Conservation (phyloP, 2,888 invertebrate species). For the Drosophila recens region DNA sequence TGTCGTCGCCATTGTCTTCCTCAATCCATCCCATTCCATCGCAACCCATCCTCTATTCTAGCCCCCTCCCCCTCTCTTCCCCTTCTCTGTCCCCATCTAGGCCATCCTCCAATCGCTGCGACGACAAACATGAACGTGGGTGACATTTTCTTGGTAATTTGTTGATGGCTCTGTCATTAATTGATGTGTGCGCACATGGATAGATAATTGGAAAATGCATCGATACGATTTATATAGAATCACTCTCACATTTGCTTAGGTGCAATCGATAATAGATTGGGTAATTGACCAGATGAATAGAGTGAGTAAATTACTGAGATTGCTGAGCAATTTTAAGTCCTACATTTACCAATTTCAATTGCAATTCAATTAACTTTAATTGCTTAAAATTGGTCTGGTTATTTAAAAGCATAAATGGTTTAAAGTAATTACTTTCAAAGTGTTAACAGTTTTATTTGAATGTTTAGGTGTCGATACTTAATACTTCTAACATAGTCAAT, state of each 20-base stretch:
- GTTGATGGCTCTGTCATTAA: constrained; percentile 59
- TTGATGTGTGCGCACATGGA: constrained; percentile 30
- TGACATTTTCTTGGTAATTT: constrained; percentile 63
- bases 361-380: too few species aligned
- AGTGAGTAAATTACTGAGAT: constrained; percentile 8
- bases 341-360: background rate
- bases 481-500: too few species aligned
- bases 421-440: background rate
- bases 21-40: constrained; percentile 6
- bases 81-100: too few species aligned
- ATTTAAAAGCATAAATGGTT: background rate
- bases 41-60: background rate
- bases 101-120: constrained; percentile 1
- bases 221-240: constrained; percentile 14
- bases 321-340: background rate
- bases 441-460: too few species aligned
- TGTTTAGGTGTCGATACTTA: too few species aligned
- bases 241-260: constrained; percentile 8
- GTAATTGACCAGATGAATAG: constrained; percentile 3
- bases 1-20: constrained; percentile 61
- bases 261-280: constrained; percentile 19
- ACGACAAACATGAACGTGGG: constrained; percentile 41
- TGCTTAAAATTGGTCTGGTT: background rate
- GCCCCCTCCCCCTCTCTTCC: background rate
- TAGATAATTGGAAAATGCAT: constrained; percentile 46